Base-by-base conservation (phyloP, 2,888 invertebrate species). In the Lepidochrysops patricia region DNA sequence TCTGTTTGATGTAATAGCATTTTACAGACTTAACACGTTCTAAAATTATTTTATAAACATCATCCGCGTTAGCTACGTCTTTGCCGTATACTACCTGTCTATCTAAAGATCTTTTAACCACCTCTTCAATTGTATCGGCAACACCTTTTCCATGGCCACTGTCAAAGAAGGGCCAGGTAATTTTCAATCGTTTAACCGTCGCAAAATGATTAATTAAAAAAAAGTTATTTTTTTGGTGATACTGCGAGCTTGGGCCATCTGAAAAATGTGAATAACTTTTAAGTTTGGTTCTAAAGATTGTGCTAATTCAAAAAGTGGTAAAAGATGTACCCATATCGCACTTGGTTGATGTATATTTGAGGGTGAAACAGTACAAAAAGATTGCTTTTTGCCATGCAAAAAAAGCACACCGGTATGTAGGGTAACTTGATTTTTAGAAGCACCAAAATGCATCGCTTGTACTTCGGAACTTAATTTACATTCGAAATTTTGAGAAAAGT, bases 291-390 rank as follows among this genome's bases (percentile, higher is more conserved):
- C n/a, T n/a, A n/a, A n/a, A 2, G 50, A 12, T n/a, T 50, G 23
- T 4, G 5, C 50, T 19, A 50, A 26, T 1, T 50, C 12, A n/a
- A 50, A n/a, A 9, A 50, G 64, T 32, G 34, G 7, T 63, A 62
- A 67, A 65, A 66, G 64, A 64, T 68, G 60, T 62, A 50, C 60
- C 43, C 52, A 57, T 32, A 35, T 62, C 1, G 23, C 49, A 50
- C 56, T 50, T 37, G 48, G 57, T 61, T 63, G 49, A 60, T 63
- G 49, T n/a, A 49, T 23, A 49, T 49, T 49, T 49, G 19, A 23
- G 49, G 19, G 19, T 25, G 25, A 19, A 19, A 49, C 12, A 49
- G 25, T 19, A 2, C 49, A n/a, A 49, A 7, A 23, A 49, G 6
- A 49, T 49, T n/a, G n/a, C n/a, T n/a, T n/a, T n/a, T n/a, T n/a